Conservation (phyloP, 2,888 invertebrate species). For the Hypomecis atomaria region DNA sequence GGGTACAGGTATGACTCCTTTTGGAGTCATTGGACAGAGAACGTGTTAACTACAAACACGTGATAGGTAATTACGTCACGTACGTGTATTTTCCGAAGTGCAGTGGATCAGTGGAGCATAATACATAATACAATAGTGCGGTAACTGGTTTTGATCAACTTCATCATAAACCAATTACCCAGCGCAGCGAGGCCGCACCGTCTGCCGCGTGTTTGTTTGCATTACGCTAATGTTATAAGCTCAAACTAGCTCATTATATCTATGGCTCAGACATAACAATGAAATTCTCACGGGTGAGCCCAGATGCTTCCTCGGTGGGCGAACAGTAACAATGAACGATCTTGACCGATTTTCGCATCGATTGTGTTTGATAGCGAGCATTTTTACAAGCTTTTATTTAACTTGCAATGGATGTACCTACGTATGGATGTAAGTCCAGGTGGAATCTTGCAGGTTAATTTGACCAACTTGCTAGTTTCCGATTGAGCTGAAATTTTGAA, state of each 20-base stretch:
- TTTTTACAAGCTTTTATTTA: too few species aligned
- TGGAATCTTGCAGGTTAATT: too few species aligned
- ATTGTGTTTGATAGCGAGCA: too few species aligned
- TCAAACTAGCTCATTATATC: not conserved
- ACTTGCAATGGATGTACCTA: too few species aligned
- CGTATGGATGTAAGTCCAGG: too few species aligned
- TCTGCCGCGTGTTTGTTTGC: slow-evolving; percentile 16
- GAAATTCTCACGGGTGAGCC: slow-evolving; percentile 11
- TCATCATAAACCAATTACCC: not conserved
- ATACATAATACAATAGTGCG: too few species aligned
- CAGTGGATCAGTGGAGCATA: not conserved
- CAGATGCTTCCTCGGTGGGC: slow-evolving; percentile 1
- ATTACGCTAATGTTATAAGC: slow-evolving; percentile 1
- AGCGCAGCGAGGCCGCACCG: slow-evolving; percentile 9
- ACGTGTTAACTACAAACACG: too few species aligned
- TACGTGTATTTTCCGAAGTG: not conserved
- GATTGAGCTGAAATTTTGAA: too few species aligned
- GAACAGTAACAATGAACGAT: slow-evolving; percentile 12
- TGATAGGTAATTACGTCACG: too few species aligned
- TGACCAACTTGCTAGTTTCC: too few species aligned
- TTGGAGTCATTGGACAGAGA: too few species aligned
- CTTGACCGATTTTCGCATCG: slow-evolving; percentile 35
- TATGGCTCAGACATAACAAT: slow-evolving; percentile 14
- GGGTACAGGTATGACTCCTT: too few species aligned
- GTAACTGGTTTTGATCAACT: slow-evolving; percentile 17